Percentiles rank a stretch among this genome's conserved stretches.
Evolutionary conservation across 2,888 invertebrate species (phyloP).

Genomic region (Adineta ricciae): DNA sequence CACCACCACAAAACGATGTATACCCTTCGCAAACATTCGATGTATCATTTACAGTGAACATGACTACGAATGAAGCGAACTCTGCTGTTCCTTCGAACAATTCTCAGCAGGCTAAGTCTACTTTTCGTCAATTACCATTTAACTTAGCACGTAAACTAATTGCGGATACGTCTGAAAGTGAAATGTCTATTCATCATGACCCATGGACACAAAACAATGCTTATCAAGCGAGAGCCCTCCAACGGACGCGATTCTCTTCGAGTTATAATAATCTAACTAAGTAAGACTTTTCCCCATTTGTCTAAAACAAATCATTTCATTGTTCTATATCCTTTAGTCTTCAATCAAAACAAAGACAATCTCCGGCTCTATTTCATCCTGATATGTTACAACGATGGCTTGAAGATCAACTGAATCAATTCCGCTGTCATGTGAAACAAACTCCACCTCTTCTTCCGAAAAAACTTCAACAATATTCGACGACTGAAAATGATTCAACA

Average conservation of each 20-base stretch:
- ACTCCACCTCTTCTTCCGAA: not conserved
- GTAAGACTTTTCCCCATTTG: not conserved
- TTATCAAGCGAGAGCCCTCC: not conserved
- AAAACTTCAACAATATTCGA: not conserved
- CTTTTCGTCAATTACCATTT: not conserved
- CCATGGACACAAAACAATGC: not conserved
- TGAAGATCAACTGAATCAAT: not conserved
- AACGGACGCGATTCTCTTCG: not conserved
- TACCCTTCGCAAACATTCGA: not conserved
- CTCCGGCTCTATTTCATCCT: not conserved
- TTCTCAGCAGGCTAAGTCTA: not conserved
- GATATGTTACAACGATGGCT: conserved; percentile 3
- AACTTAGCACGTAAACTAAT: conserved; percentile 4
- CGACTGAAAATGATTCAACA: not conserved
- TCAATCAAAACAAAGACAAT: not conserved
- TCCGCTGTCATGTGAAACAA: not conserved
- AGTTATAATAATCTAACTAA: conserved; percentile 8
- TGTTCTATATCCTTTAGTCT: not conserved
- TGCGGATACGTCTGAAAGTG: conserved; percentile 1
- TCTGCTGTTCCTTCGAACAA: not conserved
- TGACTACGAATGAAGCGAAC: not conserved
- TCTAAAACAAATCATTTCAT: no score
- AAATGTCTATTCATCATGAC: not conserved
- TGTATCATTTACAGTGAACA: conserved; percentile 1
- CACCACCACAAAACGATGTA: no score